Conservation (phyloP, 2,113 vertebrate species). For the Ictalurus punctatus region DNA sequence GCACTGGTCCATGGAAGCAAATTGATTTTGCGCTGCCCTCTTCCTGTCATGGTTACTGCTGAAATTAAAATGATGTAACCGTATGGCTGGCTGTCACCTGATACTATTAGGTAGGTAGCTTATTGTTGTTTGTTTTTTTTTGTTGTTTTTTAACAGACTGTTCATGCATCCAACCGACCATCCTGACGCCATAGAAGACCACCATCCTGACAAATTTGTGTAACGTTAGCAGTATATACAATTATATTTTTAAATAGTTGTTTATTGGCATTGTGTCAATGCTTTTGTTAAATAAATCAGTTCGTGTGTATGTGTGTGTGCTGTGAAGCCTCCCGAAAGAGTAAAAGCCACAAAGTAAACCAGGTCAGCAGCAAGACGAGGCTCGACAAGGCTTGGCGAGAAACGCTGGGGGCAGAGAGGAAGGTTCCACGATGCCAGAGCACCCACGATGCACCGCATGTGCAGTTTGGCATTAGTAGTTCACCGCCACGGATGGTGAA, state of each 20-base stretch:
- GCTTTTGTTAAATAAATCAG: background rate
- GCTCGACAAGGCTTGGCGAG: slow-evolving; percentile 7
- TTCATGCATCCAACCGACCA: background rate
- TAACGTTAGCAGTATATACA: background rate
- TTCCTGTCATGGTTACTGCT: slow-evolving; percentile 32
- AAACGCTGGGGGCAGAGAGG: background rate
- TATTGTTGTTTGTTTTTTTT: background rate
- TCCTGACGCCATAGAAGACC: background rate
- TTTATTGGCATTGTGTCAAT: background rate
- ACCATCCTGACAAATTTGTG: background rate
- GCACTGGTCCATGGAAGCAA: slow-evolving; percentile 2
- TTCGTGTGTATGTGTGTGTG: background rate
- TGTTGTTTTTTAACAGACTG: background rate
- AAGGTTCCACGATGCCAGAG: slow-evolving; percentile 2
- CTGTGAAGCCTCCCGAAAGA: background rate
- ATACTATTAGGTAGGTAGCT: slow-evolving; percentile 4
- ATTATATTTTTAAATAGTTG: background rate
- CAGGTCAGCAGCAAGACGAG: slow-evolving; percentile 6
- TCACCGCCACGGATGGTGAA: background rate
- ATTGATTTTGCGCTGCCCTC: slow-evolving; percentile 27
- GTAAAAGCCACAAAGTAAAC: slow-evolving; percentile 7
- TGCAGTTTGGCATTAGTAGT: background rate
- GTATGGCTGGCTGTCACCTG: background rate
- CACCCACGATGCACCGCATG: slow-evolving; percentile 21
- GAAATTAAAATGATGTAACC: slow-evolving; percentile 34